Evolutionary conservation across 2,797 vertebrate species (phyloP), one percentile per base, ranked within the genome.

Genomic region (Chromobotia macracanthus): DNA sequence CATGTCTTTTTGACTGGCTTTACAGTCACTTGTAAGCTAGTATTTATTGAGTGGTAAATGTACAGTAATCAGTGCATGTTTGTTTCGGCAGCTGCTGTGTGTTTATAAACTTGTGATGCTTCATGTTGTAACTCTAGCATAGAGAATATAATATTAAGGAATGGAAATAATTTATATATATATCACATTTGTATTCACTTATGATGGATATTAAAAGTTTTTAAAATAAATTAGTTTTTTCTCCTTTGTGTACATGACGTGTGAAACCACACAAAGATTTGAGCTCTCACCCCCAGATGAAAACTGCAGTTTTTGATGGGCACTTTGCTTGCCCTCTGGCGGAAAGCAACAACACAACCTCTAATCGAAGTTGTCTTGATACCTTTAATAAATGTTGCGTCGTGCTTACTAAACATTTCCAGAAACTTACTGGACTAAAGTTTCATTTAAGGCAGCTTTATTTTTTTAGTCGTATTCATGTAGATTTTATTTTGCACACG

Each of bases 101-200:
- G 53, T 72, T 73, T 84, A 77, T 61, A 25, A 65, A 46, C 28
- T 64, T 89, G 89, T 90, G 86, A 88, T 79, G 80, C 83, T 89
- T 87, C 79, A 67, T 73, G 41, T 80, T 89, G 87, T 91, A 89
- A 84, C 82, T 78, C 87, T 91, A 90, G 89, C 64, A 64, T 90
- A 89, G 89, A 86, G 84, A 82, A 70, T 86, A 84, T 75, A 64
- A 87, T 89, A 82, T 75, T 50, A 76, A 89, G 80, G 84, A 92
- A 88, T 88, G 87, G 86, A 89, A 86, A 90, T 84, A 90, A 86
- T 91, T 84, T 83, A 83, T 92, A 89, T 89, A 87, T 38, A 44
- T 89, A 74, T 87, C 85, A 87, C 77, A 86, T 89, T 91, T 86
- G 89, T 90, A 91, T 89, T 87, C 88, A 87, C 86, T 89, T 89